Percentiles rank a stretch among this genome's conserved stretches.
Conservation (phyloP, 1,140 invertebrate genomes). For the Colletes latitarsis region DNA sequence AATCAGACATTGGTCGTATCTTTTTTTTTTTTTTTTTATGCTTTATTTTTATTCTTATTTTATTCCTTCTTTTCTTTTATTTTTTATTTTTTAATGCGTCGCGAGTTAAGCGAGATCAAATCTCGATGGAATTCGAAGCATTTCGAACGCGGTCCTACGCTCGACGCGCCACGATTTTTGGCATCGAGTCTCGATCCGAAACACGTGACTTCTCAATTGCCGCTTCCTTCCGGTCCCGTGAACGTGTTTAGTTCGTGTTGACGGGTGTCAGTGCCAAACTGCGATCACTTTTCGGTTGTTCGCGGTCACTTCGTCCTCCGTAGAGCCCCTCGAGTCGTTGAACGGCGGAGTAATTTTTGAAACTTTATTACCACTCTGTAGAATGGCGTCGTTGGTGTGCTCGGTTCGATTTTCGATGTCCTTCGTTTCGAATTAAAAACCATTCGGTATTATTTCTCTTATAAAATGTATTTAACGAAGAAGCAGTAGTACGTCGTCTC, state of each 20-base stretch:
- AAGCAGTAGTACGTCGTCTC: background rate
- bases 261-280: slow-evolving; percentile 44
- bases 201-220: slow-evolving; percentile 20
- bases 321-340: too few species aligned
- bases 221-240: background rate
- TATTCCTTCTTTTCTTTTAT: background rate
- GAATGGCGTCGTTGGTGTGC: too few species aligned
- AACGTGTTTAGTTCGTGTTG: background rate
- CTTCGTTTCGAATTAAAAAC: too few species aligned
- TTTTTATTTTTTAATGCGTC: background rate
- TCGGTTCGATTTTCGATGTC: too few species aligned
- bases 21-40: background rate
- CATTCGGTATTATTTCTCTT: too few species aligned
- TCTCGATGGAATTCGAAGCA: background rate
- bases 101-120: background rate
- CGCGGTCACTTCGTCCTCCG: background rate
- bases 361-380: too few species aligned
- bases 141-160: background rate
- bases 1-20: background rate
- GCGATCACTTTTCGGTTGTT: background rate
- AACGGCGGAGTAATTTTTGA: too few species aligned
- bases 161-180: background rate
- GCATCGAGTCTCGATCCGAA: background rate
- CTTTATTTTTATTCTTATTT: background rate
- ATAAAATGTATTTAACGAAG: too few species aligned